Conservation (phyloP, 1,140 invertebrate species). For the Euglossa dilemma region DNA sequence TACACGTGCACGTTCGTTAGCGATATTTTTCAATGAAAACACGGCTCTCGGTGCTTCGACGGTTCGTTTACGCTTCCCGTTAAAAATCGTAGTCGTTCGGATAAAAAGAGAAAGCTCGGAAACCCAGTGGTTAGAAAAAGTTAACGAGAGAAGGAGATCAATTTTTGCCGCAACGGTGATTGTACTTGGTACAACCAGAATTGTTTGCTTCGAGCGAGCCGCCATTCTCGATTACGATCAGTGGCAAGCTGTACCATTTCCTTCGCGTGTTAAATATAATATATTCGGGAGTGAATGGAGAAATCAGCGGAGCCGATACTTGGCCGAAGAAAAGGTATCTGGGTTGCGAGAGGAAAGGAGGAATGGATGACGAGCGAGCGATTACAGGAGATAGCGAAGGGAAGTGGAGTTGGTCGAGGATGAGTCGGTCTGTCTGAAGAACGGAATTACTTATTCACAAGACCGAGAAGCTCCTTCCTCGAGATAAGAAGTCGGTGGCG, state of each 20-base stretch:
- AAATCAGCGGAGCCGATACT: neutral
- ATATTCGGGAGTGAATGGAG: neutral
- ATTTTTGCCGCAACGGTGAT: neutral
- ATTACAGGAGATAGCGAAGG: neutral
- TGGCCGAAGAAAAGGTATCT: neutral
- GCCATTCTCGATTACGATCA: too few species aligned
- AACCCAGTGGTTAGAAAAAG: neutral
- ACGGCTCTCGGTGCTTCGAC: neutral
- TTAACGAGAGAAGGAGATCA: neutral
- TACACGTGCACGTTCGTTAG: neutral
- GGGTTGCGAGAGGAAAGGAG: neutral
- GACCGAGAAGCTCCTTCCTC: neutral
- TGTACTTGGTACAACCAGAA: neutral
- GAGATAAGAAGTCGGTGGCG: constrained; percentile 27
- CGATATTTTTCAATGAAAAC: neutral
- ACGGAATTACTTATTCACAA: constrained; percentile 41
- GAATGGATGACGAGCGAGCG: neutral
- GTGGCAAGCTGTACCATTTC: neutral
- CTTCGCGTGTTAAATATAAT: too few species aligned
- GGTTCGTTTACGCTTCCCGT: neutral
- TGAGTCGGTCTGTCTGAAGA: constrained; percentile 14
- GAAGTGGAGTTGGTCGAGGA: neutral
- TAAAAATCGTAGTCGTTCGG: neutral
- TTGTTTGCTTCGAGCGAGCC: neutral
- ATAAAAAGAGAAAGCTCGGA: neutral